These are phyloP conservation scores for Leptatherina wallacei DNA, from an alignment of 2,797 vertebrate species.

Conservation along the genomic window DNA sequence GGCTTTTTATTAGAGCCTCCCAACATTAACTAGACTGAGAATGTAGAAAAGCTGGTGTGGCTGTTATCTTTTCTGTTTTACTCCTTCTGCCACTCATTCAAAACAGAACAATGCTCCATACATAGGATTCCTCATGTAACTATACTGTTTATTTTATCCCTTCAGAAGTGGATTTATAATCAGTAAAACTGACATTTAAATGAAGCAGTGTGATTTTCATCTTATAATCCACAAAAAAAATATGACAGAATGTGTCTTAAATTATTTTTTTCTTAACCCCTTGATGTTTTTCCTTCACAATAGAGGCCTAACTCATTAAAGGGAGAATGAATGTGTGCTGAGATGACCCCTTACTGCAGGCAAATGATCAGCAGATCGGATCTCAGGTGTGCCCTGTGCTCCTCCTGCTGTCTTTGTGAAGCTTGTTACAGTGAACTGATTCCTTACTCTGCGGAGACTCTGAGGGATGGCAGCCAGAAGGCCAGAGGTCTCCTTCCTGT, in stretches of 20 bases:
- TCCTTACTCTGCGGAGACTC: constrained; percentile 35
- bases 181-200: constrained; percentile 24
- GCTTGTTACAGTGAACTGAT: constrained; percentile 59
- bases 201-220: neutral
- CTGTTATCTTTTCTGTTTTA: constrained; percentile 62
- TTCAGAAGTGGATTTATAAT: constrained; percentile 5
- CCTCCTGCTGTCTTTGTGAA: constrained; percentile 51
- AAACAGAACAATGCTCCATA: constrained; percentile 17
- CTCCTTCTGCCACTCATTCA: constrained; percentile 25
- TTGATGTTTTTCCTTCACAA: constrained; percentile 37
- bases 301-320: constrained; percentile 44
- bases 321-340: constrained; percentile 36
- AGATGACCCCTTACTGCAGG: constrained; percentile 54
- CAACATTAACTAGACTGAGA: constrained; percentile 85
- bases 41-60: constrained; percentile 84
- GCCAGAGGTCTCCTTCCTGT: constrained; percentile 64
- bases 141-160: neutral
- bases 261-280: constrained; percentile 16
- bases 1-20: constrained; percentile 89
- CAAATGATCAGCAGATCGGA: constrained; percentile 67
- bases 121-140: constrained; percentile 24
- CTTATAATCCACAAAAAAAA: neutral
- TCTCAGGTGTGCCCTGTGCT: constrained; percentile 67
- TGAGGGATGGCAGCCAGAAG: constrained; percentile 44
- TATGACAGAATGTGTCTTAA: constrained; percentile 3